Conservation (phyloP, 2,888 invertebrate genomes). For the Anarsia innoxiella region DNA sequence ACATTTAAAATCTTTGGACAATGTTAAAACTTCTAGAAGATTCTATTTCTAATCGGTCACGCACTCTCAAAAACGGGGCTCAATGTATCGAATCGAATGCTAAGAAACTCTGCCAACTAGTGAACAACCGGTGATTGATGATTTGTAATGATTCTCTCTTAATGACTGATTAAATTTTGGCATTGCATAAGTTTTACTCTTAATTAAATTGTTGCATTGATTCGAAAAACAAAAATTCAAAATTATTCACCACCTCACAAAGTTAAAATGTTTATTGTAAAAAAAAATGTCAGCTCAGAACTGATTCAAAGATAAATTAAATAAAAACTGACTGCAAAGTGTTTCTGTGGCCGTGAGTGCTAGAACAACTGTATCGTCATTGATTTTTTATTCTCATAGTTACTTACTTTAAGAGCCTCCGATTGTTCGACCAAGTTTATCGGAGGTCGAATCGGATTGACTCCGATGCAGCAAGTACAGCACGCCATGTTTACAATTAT, state of each 20-base stretch:
- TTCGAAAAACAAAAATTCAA: too few species aligned
- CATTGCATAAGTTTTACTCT: slow-evolving; percentile 9
- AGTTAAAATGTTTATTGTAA: too few species aligned
- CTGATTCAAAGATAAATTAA: too few species aligned
- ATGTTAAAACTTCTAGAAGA: slow-evolving; percentile 36
- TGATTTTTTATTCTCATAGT: slow-evolving; percentile 9
- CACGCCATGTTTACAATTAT: slow-evolving; percentile 68
- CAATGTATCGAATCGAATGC: slow-evolving; percentile 48
- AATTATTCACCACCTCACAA: too few species aligned
- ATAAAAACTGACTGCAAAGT: too few species aligned
- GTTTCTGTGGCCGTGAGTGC: slow-evolving; percentile 5
- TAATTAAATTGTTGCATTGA: too few species aligned
- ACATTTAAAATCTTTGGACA: too few species aligned
- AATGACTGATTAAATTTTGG: slow-evolving; percentile 26
- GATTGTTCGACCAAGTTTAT: slow-evolving; percentile 83
- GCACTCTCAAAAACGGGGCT: slow-evolving; percentile 36
- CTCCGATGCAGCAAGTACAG: slow-evolving; percentile 80
- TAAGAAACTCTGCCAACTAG: slow-evolving; percentile 56
- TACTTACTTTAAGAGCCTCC: slow-evolving; percentile 84
- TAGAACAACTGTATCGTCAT: slow-evolving; percentile 2
- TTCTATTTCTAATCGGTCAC: slow-evolving; percentile 41
- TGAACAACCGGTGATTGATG: slow-evolving; percentile 31
- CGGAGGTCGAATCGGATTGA: slow-evolving; percentile 83
- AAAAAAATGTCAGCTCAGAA: too few species aligned
- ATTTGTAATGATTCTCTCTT: slow-evolving; percentile 38